Evolutionary conservation across 2,797 vertebrate genomes (phyloP), one percentile per base, ranked within the genome.

Genomic region (Lepus oiostolus): DNA sequence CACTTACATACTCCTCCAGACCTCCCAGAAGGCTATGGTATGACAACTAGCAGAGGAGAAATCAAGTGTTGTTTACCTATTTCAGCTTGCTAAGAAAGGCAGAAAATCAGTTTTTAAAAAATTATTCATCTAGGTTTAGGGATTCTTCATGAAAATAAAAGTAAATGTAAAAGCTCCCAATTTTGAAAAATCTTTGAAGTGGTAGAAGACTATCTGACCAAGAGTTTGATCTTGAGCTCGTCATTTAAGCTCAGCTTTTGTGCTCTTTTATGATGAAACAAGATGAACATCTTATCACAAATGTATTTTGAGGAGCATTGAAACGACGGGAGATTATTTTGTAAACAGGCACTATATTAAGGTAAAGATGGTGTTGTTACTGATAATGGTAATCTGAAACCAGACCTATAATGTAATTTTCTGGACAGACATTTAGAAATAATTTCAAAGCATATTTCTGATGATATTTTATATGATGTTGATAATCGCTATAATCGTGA

Each of bases 1-100:
- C 99, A 99, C 97, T 98, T 99, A 97, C 99, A 99, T 98, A 99
- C 99, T 22, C 99, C 99, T 10, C 99, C 99, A 0, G 99, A 99
- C 97, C 98, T 99, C 38, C 99, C 99, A 0, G 99, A 99, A 97
- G 99, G 99, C 98, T 99, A 99, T 11, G 99, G 99, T 99, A 97
- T 96, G 99, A 95, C 21, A 42, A 42, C 11, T 75, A 19, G 4
- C 50, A n/a, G 52, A 88, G 72, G 68, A 63, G 72, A 76, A 87
- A 71, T 17, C 79, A 16, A 79, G 28, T 70, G 74, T 93, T n/a
- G 2, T 60, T 91, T 93, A 85, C n/a, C 65, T 52, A 82, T 84
- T 92, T 96, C n/a, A 93, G 22, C 52, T 96, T 96, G 82, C 62
- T 94, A 86, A 90, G 67, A 91, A 93, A 67, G 4, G 28, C 38